Base-by-base conservation (phyloP, 1,140 invertebrate genomes). In the Pteromalus puparum region DNA sequence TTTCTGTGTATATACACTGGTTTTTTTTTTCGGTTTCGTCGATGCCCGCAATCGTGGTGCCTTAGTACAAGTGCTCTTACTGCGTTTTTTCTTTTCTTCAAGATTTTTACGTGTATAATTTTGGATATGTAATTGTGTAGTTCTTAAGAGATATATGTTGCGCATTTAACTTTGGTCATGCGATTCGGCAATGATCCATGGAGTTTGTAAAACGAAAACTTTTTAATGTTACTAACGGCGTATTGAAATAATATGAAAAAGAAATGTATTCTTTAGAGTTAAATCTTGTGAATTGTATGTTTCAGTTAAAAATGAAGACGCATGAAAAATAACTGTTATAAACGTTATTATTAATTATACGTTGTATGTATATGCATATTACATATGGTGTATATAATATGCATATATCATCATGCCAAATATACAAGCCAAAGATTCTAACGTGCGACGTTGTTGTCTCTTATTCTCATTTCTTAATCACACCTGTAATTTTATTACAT, bases 381-480 rank as follows among this genome's bases (percentile, higher is more conserved):
- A 85, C 21, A 61, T 88, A 85, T 87, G 87, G 83, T 85, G 83
- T 89, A 85, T 88, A 89, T 87, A 87, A 88, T 89, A 90, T 89
- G 88, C 88, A 87, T 90, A 89, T 91, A 90, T 90, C 86, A 85
- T 81, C 87, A 84, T 89, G 90, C 85, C 87, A 89, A 92, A 92
- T 93, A 90, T 92, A 92, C 90, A 91, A 91, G 85, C 87, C 89
- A 90, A 90, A 87, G 85, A 90, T 88, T 88, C 86, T 85, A 70
- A 77, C 61, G 73, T 30, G 67, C 42, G 24, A 85, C 53, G 61
- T 77, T 81, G 53, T 83, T 79, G 82, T 73, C 48, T 84, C 79
- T 87, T 73, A 75, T 68, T 76, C 75, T 85, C 70, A 86, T 85
- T 77, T 76, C 75, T 87, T 74, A 80, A 87, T 87, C 65, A 70